phyloP scores from a whole-genome alignment of 2,113 vertebrate genomes.

The Tylochromis polylepis region DNA sequence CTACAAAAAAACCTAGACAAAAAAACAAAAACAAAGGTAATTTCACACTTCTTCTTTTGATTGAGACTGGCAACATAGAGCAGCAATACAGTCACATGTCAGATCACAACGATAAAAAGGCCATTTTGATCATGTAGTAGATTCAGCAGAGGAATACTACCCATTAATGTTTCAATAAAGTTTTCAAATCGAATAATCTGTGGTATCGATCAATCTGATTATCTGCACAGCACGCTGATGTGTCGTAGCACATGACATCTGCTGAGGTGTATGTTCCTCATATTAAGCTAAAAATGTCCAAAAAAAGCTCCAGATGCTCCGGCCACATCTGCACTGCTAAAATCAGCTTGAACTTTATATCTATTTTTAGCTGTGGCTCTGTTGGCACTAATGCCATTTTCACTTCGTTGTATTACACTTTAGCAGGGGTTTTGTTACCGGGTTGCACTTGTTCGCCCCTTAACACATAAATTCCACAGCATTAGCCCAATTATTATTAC shows the following conservation, averaged over 20 bases:
- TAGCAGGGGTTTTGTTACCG: not conserved
- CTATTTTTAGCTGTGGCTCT: not conserved
- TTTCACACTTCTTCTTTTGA: not conserved
- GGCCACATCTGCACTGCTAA: not conserved
- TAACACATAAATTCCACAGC: not conserved
- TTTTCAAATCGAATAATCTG: not conserved
- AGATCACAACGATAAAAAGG: not conserved
- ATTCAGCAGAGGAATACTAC: not conserved
- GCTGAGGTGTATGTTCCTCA: not conserved
- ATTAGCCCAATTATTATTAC: not conserved
- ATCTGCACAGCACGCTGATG: not conserved
- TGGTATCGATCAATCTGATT: not conserved
- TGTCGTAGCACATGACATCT: not conserved
- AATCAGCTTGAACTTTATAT: not conserved
- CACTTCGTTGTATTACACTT: not conserved
- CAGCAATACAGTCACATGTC: not conserved
- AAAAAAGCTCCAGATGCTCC: not conserved
- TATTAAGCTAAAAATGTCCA: not conserved
- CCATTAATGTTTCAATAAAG: slow-evolving; percentile 4
- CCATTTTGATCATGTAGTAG: not conserved
- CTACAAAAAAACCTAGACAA: not conserved
- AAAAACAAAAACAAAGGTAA: not conserved
- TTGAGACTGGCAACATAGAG: not conserved
- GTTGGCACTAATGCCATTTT: not conserved
- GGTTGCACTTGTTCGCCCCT: not conserved